Evolutionary conservation across 2,797 vertebrate genomes (phyloP), one percentile per base, ranked within the genome.

Genomic region (Cynopterus sphinx): DNA sequence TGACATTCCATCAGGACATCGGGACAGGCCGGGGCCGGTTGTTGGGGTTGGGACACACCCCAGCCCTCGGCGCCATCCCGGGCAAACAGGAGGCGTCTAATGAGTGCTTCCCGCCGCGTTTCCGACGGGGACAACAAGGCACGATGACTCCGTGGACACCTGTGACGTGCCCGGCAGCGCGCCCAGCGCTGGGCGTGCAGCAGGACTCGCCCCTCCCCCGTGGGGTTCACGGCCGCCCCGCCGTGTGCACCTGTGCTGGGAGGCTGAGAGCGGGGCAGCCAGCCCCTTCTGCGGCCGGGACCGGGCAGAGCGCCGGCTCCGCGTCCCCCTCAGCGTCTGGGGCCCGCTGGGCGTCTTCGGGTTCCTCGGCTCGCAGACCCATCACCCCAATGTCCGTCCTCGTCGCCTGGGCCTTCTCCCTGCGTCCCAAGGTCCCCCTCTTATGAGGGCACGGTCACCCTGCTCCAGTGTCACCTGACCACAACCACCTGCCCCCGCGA

Each of bases 111-210:
- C 86, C 77, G 75, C 82, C 90, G 9, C 2, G 0, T 28, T 75
- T 51, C 63, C 4, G 0, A 17, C 46, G 26, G 24, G 84, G 41
- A 55, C 51, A 39, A 41, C 22, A n/a, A 59, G 9, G 13, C 4
- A 17, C 26, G 10, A 21, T 17, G 28, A 2, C 21, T 22, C 49
- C n/a, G 6, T 0, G 51, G 81, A 26, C 3, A 0, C 31, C 59
- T 41, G 12, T 7, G 2, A 4, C 1, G 1, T 15, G 28, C 19
- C 19, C 0, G 4, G 51, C 0, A 9, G 46, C 46, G 46, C 13
- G 46, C 46, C 46, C 46, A 49, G 46, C 3, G 0, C 3, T 7
- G 9, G 59, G 71, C 26, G 28, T 0, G 9, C 1, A 5, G 22
- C 8, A 26, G 74, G 46, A 36, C n/a, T 1, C 6, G 2, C 57